phyloP scores from a whole-genome alignment of 1,140 invertebrate species.

The Papilio glaucus region DNA sequence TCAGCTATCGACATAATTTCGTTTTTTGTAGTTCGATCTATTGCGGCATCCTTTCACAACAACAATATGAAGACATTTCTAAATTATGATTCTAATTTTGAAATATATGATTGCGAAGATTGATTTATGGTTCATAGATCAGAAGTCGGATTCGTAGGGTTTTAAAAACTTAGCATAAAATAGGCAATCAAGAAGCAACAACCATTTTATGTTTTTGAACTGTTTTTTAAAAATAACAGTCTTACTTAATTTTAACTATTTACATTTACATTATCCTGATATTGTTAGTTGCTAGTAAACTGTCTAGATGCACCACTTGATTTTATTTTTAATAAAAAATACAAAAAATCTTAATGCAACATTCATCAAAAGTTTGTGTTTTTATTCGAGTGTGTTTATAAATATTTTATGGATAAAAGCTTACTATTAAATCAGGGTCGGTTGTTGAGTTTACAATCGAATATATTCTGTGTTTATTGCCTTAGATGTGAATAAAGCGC shows the following conservation, averaged over 20 bases:
- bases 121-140: background rate
- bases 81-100: conserved; percentile 25
- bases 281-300: no score
- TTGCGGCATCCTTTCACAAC: conserved; percentile 22
- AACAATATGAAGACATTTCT: conserved; percentile 33
- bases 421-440: background rate
- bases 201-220: no score
- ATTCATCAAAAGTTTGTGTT: no score
- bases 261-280: no score
- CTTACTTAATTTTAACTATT: no score
- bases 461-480: conserved; percentile 35
- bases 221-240: no score
- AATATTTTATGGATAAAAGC: background rate
- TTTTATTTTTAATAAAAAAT: no score
- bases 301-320: no score
- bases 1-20: conserved; percentile 24
- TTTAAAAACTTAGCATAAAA: background rate
- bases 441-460: conserved; percentile 24
- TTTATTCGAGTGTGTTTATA: no score
- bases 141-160: background rate
- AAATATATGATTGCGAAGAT: conserved; percentile 9
- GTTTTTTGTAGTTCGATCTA: conserved; percentile 31
- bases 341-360: no score
- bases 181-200: background rate
- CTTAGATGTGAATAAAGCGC: conserved; percentile 36